phyloP scores from a whole-genome alignment of 2,888 invertebrate species.

The Cepaea hortensis region DNA sequence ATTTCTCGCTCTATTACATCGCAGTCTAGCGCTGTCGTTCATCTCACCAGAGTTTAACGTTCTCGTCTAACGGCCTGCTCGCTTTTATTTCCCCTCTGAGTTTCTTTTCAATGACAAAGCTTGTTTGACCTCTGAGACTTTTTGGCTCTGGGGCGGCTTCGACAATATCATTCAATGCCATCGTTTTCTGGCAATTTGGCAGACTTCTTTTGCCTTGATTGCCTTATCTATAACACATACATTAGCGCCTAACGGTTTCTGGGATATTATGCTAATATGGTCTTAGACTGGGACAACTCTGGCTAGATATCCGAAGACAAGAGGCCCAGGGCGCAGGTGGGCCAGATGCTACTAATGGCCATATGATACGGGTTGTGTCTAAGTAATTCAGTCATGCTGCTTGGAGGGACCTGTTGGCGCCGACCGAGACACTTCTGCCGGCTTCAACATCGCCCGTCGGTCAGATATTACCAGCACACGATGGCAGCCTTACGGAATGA shows the following conservation, averaged over 20 bases:
- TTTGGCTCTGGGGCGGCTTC: not conserved
- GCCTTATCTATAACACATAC: not conserved
- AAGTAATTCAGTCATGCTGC: not conserved
- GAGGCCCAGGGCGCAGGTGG: not conserved
- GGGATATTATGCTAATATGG: too few relatives aligned
- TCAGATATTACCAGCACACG: not conserved
- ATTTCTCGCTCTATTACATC: constrained; percentile 54
- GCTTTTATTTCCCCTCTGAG: not conserved
- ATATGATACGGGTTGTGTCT: not conserved
- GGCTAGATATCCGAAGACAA: not conserved
- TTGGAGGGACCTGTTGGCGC: too few relatives aligned
- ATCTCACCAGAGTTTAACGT: constrained; percentile 49
- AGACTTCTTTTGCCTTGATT: not conserved
- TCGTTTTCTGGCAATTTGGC: not conserved
- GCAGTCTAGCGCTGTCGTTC: constrained; percentile 40
- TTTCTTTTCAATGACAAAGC: constrained; percentile 29
- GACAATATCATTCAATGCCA: not conserved
- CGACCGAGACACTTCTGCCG: not conserved
- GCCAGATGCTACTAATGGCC: not conserved
- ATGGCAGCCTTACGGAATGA: not conserved
- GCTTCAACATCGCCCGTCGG: constrained; percentile 2
- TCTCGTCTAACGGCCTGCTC: constrained; percentile 34
- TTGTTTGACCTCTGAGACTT: constrained; percentile 35
- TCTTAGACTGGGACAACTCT: not conserved
- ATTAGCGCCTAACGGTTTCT: too few relatives aligned